phyloP scores from a whole-genome alignment of 1,140 invertebrate species.

The Euglossa dilemma region DNA sequence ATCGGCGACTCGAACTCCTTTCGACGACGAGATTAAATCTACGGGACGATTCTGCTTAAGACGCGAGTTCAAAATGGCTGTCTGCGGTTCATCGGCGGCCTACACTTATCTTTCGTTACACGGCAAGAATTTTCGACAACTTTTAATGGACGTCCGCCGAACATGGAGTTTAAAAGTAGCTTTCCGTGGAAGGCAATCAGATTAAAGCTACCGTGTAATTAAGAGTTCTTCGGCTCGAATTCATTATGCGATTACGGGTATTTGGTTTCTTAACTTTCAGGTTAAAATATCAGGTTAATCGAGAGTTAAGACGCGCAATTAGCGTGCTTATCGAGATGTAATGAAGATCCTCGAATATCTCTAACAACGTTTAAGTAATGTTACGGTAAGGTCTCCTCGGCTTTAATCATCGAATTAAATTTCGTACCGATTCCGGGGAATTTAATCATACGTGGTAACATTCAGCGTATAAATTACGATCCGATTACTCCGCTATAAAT shows the following conservation, averaged over 20 bases:
- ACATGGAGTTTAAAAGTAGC: constrained; percentile 27
- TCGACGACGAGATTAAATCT: constrained; percentile 18
- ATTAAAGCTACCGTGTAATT: constrained; percentile 58
- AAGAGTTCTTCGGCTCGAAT: constrained; percentile 26
- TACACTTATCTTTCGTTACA: constrained; percentile 57
- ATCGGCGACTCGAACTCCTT: constrained; percentile 23
- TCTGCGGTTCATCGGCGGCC: constrained; percentile 24
- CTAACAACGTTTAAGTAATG: not conserved
- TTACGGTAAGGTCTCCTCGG: not conserved
- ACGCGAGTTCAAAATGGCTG: constrained; percentile 28
- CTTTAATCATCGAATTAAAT: not conserved
- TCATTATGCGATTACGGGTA: constrained; percentile 33
- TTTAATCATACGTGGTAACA: not conserved
- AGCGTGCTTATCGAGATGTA: not conserved
- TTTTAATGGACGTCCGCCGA: not conserved
- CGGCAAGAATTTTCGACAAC: constrained; percentile 51
- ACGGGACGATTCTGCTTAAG: not conserved
- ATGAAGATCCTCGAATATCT: not conserved
- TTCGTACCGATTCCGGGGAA: not conserved
- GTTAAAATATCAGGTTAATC: not conserved
- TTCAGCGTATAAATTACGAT: no score
- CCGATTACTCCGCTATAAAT: no score
- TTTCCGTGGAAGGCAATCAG: constrained; percentile 20
- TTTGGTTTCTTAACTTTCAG: constrained; percentile 1
- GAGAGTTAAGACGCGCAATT: not conserved